These are phyloP conservation scores for Anabas testudineus DNA, from an alignment of 2,797 vertebrate species.

Conservation along the genomic window DNA sequence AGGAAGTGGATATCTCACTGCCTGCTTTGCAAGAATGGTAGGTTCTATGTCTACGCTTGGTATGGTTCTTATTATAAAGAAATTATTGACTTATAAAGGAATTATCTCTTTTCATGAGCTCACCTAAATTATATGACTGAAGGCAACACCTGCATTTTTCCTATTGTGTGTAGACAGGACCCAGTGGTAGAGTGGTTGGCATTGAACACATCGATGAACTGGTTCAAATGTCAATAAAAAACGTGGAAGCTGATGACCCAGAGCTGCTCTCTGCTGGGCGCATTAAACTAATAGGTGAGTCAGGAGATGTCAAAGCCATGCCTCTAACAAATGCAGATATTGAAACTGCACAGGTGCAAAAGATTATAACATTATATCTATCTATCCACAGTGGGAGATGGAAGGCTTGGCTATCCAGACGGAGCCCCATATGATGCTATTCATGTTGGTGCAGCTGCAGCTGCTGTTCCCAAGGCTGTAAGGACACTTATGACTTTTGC, in stretches of 20 bases:
- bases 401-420: conserved; percentile 88
- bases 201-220: conserved; percentile 93
- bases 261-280: conserved; percentile 87
- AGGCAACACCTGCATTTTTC: conserved; percentile 7
- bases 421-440: conserved; percentile 92
- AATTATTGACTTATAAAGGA: not conserved
- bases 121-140: not conserved
- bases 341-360: not conserved
- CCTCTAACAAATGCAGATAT: not conserved
- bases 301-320: not conserved
- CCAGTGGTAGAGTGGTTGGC: conserved; percentile 88
- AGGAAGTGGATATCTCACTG: conserved; percentile 93
- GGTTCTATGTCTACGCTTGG: conserved; percentile 31
- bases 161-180: conserved; percentile 81
- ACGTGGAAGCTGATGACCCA: conserved; percentile 88
- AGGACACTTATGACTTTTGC: conserved; percentile 29
- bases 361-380: not conserved
- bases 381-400: conserved; percentile 87
- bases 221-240: conserved; percentile 86
- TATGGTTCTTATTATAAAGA: not conserved
- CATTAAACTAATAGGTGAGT: conserved; percentile 88
- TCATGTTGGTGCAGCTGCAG: conserved; percentile 92
- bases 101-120: not conserved
- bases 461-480: conserved; percentile 88
- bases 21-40: conserved; percentile 94